phyloP scores from a whole-genome alignment of 2,888 invertebrate genomes.

The Blastobasis adustella region DNA sequence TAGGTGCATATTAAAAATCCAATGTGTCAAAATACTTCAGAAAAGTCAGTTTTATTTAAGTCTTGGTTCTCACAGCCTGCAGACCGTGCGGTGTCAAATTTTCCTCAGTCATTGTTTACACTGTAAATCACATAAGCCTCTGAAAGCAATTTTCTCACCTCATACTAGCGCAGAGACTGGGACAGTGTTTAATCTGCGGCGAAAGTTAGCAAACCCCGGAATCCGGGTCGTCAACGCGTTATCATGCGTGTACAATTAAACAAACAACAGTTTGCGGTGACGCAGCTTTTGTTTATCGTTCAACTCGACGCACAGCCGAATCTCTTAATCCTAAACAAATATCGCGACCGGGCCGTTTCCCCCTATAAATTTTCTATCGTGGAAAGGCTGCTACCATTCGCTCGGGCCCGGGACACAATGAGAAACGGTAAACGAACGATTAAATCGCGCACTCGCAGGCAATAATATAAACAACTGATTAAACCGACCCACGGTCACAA shows the following conservation, averaged over 20 bases:
- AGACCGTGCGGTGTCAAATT: neutral
- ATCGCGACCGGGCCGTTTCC: slow-evolving; percentile 33
- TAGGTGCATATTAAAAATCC: too few relatives aligned
- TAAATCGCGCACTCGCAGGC: slow-evolving; percentile 59
- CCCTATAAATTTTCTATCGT: slow-evolving; percentile 45
- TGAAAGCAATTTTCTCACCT: slow-evolving; percentile 27
- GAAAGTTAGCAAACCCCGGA: slow-evolving; percentile 34
- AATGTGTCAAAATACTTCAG: too few relatives aligned
- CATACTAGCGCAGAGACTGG: slow-evolving; percentile 28
- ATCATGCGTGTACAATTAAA: slow-evolving; percentile 65
- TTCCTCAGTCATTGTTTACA: slow-evolving; percentile 21
- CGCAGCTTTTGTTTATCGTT: slow-evolving; percentile 64
- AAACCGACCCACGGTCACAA: slow-evolving; percentile 62
- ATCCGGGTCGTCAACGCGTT: slow-evolving; percentile 46
- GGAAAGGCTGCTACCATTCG: slow-evolving; percentile 38
- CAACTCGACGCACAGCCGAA: slow-evolving; percentile 52
- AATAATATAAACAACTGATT: slow-evolving; percentile 74
- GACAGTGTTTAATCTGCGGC: slow-evolving; percentile 34
- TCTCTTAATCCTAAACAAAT: slow-evolving; percentile 71
- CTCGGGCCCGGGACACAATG: slow-evolving; percentile 45
- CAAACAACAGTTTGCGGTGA: slow-evolving; percentile 63
- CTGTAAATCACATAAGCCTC: slow-evolving; percentile 19
- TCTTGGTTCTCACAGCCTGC: too few relatives aligned
- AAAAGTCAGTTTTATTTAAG: too few relatives aligned
- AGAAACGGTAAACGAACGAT: slow-evolving; percentile 66